These are phyloP conservation scores for Etheostoma nigrum DNA, from an alignment of 2,797 vertebrate genomes.

Conservation along the genomic window DNA sequence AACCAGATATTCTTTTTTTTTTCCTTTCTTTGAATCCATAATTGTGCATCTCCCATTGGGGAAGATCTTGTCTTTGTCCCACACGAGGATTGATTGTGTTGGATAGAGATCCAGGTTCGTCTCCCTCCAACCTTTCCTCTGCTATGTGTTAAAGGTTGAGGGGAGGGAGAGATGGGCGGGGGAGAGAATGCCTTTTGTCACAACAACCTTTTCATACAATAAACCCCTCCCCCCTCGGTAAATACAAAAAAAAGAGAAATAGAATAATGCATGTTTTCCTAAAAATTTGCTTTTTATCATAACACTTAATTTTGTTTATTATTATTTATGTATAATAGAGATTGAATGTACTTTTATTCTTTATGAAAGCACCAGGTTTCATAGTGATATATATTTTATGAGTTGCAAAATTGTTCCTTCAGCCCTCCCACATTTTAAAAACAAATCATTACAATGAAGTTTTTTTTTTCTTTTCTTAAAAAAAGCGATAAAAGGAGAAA, in stretches of 20 bases:
- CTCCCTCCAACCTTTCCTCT: slow-evolving; percentile 16
- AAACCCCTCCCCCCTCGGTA: slow-evolving; percentile 87
- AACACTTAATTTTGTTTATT: slow-evolving; percentile 89
- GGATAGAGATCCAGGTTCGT: slow-evolving; percentile 16
- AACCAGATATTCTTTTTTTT: slow-evolving; percentile 27
- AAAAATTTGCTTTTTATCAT: slow-evolving; percentile 88
- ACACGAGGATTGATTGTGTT: slow-evolving; percentile 18
- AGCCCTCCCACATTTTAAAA: slow-evolving; percentile 90
- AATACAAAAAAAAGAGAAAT: slow-evolving; percentile 89
- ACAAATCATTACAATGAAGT: slow-evolving; percentile 81
- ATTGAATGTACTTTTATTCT: slow-evolving; percentile 91
- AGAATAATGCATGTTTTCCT: slow-evolving; percentile 89
- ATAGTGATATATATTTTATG: slow-evolving; percentile 87
- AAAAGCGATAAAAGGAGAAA: slow-evolving; percentile 76
- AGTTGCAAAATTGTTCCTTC: slow-evolving; percentile 91
- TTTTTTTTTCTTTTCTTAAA: slow-evolving; percentile 69
- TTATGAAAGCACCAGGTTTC: slow-evolving; percentile 94
- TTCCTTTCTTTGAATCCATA: slow-evolving; percentile 25
- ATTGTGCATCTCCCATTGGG: slow-evolving; percentile 78
- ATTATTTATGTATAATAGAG: slow-evolving; percentile 93
- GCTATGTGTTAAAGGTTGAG: slow-evolving; percentile 67
- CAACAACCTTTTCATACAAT: slow-evolving; percentile 80
- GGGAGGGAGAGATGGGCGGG: background rate
- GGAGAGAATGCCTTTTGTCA: slow-evolving; percentile 86
- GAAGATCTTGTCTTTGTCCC: slow-evolving; percentile 82